These are phyloP conservation scores for Potorous gilbertii DNA, from an alignment of 2,797 vertebrate species.

Conservation along the genomic window DNA sequence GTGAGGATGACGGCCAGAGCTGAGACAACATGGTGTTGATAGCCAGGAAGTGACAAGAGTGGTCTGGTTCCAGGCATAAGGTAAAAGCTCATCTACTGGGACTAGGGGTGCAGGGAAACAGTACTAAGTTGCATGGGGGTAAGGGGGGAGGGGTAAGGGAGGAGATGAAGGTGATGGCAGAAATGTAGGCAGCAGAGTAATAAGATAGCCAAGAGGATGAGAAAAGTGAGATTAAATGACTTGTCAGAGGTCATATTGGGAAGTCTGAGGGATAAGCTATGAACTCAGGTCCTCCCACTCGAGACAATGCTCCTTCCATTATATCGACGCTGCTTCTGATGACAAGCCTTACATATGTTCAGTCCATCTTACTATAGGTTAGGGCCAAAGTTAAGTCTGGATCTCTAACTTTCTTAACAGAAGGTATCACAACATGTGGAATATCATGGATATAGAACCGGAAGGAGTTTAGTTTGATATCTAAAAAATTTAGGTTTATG, in stretches of 20 bases:
- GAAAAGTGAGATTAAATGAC: not conserved
- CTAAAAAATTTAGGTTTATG: slow-evolving; percentile 66
- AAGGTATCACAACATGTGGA: not conserved
- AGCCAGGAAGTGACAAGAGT: not conserved
- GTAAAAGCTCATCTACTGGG: not conserved
- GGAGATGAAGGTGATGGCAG: not conserved
- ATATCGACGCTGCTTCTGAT: not conserved
- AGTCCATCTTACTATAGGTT: not conserved
- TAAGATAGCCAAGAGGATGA: not conserved
- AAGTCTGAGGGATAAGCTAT: not conserved
- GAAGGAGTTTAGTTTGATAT: slow-evolving; percentile 53
- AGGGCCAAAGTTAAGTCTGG: not conserved
- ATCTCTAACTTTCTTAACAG: not conserved
- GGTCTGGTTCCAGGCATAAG: not conserved
- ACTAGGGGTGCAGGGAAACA: not conserved
- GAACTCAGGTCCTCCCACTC: not conserved
- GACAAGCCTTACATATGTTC: not conserved
- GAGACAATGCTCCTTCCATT: not conserved
- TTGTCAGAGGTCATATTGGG: not conserved
- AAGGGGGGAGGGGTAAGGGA: too few relatives aligned
- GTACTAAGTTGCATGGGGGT: not conserved
- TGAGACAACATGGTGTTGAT: not conserved
- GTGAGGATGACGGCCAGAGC: not conserved
- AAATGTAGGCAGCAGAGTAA: not conserved
- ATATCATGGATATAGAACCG: slow-evolving; percentile 1